phyloP scores from a whole-genome alignment of 2,797 vertebrate genomes.

The Prionace glauca region DNA sequence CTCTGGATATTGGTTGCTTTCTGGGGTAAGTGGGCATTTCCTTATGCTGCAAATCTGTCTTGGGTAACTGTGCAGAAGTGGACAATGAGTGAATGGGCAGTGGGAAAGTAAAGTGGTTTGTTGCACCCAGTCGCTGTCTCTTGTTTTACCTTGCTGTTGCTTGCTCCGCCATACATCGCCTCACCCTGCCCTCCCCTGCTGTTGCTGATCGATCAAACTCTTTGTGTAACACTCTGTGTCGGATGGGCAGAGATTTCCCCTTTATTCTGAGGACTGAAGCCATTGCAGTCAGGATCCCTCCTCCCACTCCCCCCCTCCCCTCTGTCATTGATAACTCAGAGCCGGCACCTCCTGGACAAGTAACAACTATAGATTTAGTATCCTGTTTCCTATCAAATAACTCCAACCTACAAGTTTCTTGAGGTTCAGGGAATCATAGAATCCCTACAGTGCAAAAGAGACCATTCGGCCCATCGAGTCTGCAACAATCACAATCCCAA shows the following conservation, averaged over 20 bases:
- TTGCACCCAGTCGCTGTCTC: background rate
- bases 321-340: no score
- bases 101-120: background rate
- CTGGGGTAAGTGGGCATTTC: background rate
- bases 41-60: background rate
- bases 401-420: background rate
- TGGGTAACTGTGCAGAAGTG: background rate
- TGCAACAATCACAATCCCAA: no score
- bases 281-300: background rate
- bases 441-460: no score
- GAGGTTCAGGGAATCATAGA: no score
- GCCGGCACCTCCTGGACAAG: no score
- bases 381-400: background rate
- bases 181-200: background rate
- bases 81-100: background rate
- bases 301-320: no score
- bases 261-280: background rate
- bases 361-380: no score
- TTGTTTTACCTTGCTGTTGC: no score
- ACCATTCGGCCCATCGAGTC: no score
- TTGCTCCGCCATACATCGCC: background rate
- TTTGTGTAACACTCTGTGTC: background rate
- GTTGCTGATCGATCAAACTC: background rate
- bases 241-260: background rate
- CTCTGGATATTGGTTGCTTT: background rate